phyloP scores from a whole-genome alignment of 2,113 vertebrate species.

The Romanogobio albipinnatus region DNA sequence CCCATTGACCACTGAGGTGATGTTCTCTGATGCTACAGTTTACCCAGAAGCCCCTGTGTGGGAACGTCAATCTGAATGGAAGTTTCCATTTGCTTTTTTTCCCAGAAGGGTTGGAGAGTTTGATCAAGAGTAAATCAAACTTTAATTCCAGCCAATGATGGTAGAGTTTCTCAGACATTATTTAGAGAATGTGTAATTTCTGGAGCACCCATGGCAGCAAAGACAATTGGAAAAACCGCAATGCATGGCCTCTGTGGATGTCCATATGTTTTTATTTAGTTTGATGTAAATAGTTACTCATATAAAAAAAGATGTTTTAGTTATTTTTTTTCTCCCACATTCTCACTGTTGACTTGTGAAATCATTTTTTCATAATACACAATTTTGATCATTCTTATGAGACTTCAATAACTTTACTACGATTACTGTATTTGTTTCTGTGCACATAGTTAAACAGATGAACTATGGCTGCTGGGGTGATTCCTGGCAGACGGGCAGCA shows the following conservation, averaged over 20 bases:
- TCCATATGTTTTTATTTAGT: background rate
- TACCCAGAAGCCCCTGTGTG: constrained; percentile 68
- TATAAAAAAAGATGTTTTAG: background rate
- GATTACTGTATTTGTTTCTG: background rate
- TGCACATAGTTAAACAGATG: constrained; percentile 83
- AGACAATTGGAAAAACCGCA: too few species aligned
- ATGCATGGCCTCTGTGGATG: too few species aligned
- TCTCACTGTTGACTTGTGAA: background rate
- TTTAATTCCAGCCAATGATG: too few species aligned
- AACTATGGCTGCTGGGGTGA: constrained; percentile 89
- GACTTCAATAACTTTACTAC: background rate
- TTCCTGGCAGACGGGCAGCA: constrained; percentile 85
- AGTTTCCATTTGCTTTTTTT: constrained; percentile 76
- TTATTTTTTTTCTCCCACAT: too few species aligned
- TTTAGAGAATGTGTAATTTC: too few species aligned
- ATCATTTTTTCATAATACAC: background rate
- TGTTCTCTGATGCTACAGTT: constrained; percentile 70
- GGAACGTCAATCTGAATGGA: constrained; percentile 66
- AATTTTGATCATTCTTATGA: background rate
- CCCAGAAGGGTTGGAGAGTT: constrained; percentile 66
- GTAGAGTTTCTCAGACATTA: background rate
- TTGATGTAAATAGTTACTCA: background rate
- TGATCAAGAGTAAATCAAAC: constrained; percentile 53
- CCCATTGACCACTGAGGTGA: constrained; percentile 68
- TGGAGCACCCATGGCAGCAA: too few species aligned